Evolutionary conservation across 2,888 invertebrate genomes (phyloP), one percentile per base, ranked within the genome.

Genomic region (Drosophila borborema): DNA sequence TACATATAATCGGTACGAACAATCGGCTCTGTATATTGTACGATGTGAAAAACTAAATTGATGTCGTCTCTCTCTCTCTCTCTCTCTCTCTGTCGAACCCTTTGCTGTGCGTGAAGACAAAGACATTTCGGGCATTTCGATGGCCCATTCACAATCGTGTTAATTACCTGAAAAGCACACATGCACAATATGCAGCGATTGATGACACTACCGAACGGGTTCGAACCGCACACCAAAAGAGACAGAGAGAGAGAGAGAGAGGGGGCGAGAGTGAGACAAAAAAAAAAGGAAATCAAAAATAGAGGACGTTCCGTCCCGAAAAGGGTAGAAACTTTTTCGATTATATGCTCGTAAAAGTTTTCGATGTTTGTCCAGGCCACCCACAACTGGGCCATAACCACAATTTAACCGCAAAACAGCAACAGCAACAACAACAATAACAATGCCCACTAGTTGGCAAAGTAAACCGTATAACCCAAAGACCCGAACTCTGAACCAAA

Each of bases 321-420:
- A 62, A 55, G 55, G 65, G 62, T 64, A 51, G 74, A 90, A 87
- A 87, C 88, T 87, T 87, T 87, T 87, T 90, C 90, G 87, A 87
- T 90, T 90, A 90, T 90, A 79, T 90, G 89, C 86, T 90, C 89
- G 90, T 83, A 90, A 90, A 90, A 88, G 86, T 84, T 87, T 83
- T 72, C 66, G 75, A 72, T 86, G 86, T 88, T 88, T 88, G 82
- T 70, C 68, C 61, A 74, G 74, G 55, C 70, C 67, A 55, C 69
- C 71, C 72, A 73, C 69, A 69, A 62, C 62, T 55, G 81, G 69
- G 73, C 69, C 71, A 74, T 67, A 80, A 84, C 85, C 85, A 69
- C 85, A 89, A 77, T 80, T 89, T 70, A 75, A 81, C 85, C 85
- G 71, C 85, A 84, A 62, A 84, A 72, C 80, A 71, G 36, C 55